Evolutionary conservation across 2,797 vertebrate genomes (phyloP).

Genomic region (Catamblyrhynchus diadema): DNA sequence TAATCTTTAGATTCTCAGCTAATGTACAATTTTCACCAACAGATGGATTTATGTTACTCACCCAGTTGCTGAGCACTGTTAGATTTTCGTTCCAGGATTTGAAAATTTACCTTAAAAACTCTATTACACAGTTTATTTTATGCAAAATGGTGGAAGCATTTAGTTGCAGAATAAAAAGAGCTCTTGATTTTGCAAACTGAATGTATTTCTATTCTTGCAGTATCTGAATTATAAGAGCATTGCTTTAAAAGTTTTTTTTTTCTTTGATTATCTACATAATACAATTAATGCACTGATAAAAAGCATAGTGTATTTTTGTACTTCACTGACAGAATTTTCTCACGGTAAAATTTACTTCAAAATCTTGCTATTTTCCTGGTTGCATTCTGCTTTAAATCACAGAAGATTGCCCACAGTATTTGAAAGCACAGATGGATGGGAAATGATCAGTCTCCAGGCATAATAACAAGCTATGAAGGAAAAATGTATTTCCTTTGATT

Average conservation of each 20-base stretch:
- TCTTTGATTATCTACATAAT: neutral
- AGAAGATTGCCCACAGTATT: neutral
- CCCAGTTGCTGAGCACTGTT: neutral
- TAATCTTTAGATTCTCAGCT: neutral
- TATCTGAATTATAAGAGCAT: neutral
- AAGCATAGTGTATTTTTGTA: neutral
- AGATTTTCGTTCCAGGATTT: neutral
- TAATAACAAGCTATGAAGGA: neutral
- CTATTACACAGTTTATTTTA: neutral
- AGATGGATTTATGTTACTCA: neutral
- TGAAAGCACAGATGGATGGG: neutral
- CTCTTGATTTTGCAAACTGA: neutral
- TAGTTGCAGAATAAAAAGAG: neutral
- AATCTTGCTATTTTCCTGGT: neutral
- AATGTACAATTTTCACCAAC: neutral
- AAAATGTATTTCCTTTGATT: constrained; percentile 18
- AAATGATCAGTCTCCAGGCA: neutral
- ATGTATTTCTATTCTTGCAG: neutral
- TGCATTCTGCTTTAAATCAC: neutral
- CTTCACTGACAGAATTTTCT: neutral
- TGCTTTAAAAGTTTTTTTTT: neutral
- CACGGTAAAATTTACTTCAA: neutral
- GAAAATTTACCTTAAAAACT: neutral
- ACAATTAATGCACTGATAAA: neutral
- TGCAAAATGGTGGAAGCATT: neutral